Evolutionary conservation across 92 coral and sea anemone species (phyloP), one percentile per base, ranked within the genome.

Genomic region (Parazoanthus darwini): DNA sequence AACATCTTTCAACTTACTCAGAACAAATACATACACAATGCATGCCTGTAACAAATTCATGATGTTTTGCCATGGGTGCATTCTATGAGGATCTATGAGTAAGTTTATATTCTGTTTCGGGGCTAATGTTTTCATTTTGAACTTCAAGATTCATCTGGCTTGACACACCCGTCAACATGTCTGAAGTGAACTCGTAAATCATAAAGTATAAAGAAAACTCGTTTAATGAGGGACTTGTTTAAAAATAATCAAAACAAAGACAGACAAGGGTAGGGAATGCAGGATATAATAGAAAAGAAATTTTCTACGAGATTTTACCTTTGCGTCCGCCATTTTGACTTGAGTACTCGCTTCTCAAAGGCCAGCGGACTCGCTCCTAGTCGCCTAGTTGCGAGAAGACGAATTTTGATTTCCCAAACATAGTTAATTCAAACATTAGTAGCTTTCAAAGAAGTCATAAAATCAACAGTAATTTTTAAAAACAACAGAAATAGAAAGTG

Each of bases 301-400:
- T 54, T 54, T 48, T 46, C 50, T 48, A 48, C 25, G 22, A 46
- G 71, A 51, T 18, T 39, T 83, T 33, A 90, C 93, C 95, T 82
- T 81, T 74, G 86, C 87, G 86, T 92, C 92, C 96, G 96, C 98
- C 98, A 94, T 94, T 90, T 94, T 93, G 90, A 44, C 67, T 85
- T 66, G 87, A 71, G 87, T 79, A 18, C 65, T 84, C 78, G 43
- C 36, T 36, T 85, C 4, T 15, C 35, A 8, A 8, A 1, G 68
- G 4, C n/a, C 88, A 80, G 89, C 92, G 90, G 92, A 15, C 48
- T 22, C 72, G 26, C 6, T 4, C 18, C 18, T 44, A 82, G 78
- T 43, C 85, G 86, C 81, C 77, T 78, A 16, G 88, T 85, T 79
- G 23, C 38, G 58, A 67, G 77, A 65, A 25, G 77, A 35, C 58